These are phyloP conservation scores for Ascidia mentula DNA, from an alignment of 23 tunicate species.

Conservation along the genomic window DNA sequence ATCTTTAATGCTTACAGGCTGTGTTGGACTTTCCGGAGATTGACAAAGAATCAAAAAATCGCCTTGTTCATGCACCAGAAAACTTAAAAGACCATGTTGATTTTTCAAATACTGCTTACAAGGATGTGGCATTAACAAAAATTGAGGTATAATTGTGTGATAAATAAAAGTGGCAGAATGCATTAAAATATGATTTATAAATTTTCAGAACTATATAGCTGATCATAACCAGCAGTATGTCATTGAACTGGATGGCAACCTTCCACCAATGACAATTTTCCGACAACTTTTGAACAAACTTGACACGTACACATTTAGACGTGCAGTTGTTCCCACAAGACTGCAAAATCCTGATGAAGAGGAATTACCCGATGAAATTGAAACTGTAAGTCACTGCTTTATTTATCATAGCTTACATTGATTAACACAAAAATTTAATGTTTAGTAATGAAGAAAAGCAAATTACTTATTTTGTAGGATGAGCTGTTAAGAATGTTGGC, in stretches of 20 bases:
- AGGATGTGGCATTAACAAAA: slow-evolving; percentile 35
- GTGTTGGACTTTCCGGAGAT: slow-evolving; percentile 38
- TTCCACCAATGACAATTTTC: slow-evolving; percentile 36
- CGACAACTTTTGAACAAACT: slow-evolving; percentile 73
- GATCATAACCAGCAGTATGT: slow-evolving; percentile 82
- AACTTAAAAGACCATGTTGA: slow-evolving; percentile 21
- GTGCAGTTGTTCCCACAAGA: slow-evolving; percentile 65
- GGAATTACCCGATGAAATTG: slow-evolving; percentile 82
- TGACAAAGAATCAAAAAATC: slow-evolving; percentile 42
- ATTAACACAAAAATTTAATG: slow-evolving; percentile 6
- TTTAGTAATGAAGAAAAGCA: background rate
- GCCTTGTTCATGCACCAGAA: slow-evolving; percentile 75
- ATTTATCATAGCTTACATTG: background rate
- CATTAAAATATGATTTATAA: background rate
- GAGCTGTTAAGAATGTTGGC: slow-evolving; percentile 88
- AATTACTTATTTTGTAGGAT: slow-evolving; percentile 39
- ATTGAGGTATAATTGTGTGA: slow-evolving; percentile 38
- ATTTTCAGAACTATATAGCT: slow-evolving; percentile 43
- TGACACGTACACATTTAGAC: slow-evolving; percentile 49
- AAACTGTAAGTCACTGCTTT: slow-evolving; percentile 47
- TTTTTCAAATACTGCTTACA: slow-evolving; percentile 26
- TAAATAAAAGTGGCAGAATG: background rate
- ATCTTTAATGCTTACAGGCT: background rate
- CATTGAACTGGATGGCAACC: slow-evolving; percentile 86
- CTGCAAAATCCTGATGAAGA: slow-evolving; percentile 77